Evolutionary conservation across 2,113 vertebrate species (phyloP), one percentile per base, ranked within the genome.

Genomic region (Chauna torquata): DNA sequence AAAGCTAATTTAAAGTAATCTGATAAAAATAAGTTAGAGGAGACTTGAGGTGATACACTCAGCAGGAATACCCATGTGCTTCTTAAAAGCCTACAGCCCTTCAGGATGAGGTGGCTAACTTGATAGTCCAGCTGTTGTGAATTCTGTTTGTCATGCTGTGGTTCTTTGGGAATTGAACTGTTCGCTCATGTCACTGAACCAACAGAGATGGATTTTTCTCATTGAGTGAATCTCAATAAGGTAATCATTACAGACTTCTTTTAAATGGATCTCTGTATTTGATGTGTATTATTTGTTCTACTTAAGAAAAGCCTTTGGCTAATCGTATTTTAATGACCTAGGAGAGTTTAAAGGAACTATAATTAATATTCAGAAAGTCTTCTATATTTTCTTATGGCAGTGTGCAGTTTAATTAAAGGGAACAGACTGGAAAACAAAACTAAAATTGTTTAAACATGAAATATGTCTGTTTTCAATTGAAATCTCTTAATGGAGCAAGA

Each of bases 251-350:
- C 75, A 55, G 38, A 82, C 86, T 92, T 90, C 38, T 72, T 50
- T 78, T 17, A 82, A 96, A 95, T n/a, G 17, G 19, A 84, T 90
- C 23, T 55, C 32, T 91, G 27, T 61, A 86, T 94, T 92, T 94
- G 20, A 61, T 87, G 68, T 77, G 62, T 93, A 54, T 87, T 88
- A 85, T 54, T 82, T 57, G 94, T 96, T 90, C 28, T 65, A 66
- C 65, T 52, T 88, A 76, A 92, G 84, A 91, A 97, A 90, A 76
- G 20, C 68, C 59, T 88, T 79, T 90, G 81, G 88, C 90, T 94
- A 96, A 96, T 92, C 58, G 69, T 68, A 89, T 77, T 96, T 89
- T 92, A 96, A 97, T 93, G 78, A 94, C 88, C 28, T 89, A 83
- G 44, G 69, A 76, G 85, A 96, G 15, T 82, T 85, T 61, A 91